Conservation (phyloP, 2,888 invertebrate genomes). For the Oasisia sp. region DNA sequence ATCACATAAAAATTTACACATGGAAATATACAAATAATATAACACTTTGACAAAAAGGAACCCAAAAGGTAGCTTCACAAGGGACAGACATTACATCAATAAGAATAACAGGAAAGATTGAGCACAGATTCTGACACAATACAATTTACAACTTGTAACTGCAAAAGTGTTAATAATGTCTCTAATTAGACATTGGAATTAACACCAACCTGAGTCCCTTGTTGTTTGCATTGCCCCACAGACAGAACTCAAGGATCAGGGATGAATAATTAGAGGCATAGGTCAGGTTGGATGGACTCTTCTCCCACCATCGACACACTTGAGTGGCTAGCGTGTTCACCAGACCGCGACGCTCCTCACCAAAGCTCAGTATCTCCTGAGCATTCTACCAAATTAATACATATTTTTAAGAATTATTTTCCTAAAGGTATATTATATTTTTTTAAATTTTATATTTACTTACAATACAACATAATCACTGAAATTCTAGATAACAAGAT, state of each 20-base stretch:
- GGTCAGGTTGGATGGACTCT: neutral
- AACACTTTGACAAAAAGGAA: too few relatives aligned
- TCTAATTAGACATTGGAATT: neutral
- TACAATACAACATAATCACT: too few relatives aligned
- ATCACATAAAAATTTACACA: too few relatives aligned
- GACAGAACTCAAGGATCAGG: neutral
- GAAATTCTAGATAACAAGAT: too few relatives aligned
- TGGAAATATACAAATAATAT: too few relatives aligned
- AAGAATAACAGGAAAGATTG: too few relatives aligned
- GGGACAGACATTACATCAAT: too few relatives aligned
- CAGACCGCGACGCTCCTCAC: neutral
- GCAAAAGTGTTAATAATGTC: too few relatives aligned
- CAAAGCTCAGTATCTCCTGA: neutral
- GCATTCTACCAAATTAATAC: neutral
- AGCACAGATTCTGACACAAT: too few relatives aligned
- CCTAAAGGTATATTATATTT: neutral
- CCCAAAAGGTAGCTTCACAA: too few relatives aligned
- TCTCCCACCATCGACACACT: conserved; percentile 2
- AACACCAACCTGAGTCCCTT: neutral
- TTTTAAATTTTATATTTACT: too few relatives aligned
- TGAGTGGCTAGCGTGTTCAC: neutral
- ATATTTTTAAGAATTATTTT: neutral
- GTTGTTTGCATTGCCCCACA: neutral
- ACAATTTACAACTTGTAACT: too few relatives aligned
- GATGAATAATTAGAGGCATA: neutral